Evolutionary conservation across 2,113 vertebrate species (phyloP).

Genomic region (Nymphicus hollandicus): DNA sequence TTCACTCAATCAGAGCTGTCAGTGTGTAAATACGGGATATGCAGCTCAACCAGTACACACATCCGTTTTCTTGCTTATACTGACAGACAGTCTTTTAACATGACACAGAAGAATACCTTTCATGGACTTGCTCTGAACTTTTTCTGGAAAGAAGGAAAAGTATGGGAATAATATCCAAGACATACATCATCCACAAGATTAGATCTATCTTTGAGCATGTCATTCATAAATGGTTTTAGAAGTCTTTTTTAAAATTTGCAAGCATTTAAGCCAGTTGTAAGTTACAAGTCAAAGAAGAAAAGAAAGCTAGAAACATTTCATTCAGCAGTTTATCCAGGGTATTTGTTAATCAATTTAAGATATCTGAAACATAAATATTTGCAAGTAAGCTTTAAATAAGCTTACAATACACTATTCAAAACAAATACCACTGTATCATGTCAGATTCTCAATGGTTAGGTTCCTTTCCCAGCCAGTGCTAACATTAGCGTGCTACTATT

Average conservation of each 20-base stretch:
- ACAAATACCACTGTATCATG: not conserved
- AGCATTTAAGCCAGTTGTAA: not conserved
- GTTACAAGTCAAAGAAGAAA: not conserved
- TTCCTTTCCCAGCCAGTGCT: not conserved
- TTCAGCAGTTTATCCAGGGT: not conserved
- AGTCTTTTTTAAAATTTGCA: not conserved
- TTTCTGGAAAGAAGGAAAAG: not conserved
- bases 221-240: not conserved
- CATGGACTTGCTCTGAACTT: not conserved
- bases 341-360: not conserved
- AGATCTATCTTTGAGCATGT: not conserved
- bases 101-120: not conserved
- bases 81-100: not conserved
- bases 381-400: not conserved
- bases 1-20: rapidly evolving
- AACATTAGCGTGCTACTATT: not conserved
- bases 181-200: not conserved
- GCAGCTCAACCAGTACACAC: not conserved
- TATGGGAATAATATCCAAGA: not conserved
- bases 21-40: not conserved
- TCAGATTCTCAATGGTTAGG: not conserved
- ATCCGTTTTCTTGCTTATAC: not conserved
- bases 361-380: not conserved
- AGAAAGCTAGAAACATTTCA: not conserved
- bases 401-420: not conserved